These are phyloP conservation scores for Strix uralensis DNA, from an alignment of 2,113 vertebrate genomes.

Conservation along the genomic window DNA sequence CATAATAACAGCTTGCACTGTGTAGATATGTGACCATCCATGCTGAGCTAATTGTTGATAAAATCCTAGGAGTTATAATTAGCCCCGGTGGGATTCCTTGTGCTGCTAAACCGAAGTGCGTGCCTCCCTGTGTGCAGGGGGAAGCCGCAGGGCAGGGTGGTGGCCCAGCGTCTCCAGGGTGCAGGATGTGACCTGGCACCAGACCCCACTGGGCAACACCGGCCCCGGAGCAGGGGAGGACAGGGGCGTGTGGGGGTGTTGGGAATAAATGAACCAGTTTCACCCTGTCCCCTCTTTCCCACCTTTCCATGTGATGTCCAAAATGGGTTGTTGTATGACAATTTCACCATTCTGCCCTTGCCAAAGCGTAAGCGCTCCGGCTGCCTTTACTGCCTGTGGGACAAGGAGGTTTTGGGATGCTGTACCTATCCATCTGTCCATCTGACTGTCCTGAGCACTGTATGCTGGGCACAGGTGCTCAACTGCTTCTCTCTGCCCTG, in stretches of 20 bases:
- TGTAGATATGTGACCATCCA: slow-evolving; percentile 46
- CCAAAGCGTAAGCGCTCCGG: accelerated
- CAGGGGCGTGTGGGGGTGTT: accelerated
- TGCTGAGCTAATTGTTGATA: slow-evolving; percentile 63
- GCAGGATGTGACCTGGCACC: accelerated
- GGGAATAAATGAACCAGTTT: background rate
- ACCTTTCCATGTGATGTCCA: background rate
- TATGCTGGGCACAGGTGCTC: accelerated
- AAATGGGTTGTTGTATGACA: background rate
- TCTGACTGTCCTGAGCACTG: background rate
- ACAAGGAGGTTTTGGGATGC: background rate
- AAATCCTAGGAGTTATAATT: slow-evolving; percentile 62
- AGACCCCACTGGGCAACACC: accelerated
- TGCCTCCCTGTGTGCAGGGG: background rate
- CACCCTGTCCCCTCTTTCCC: background rate
- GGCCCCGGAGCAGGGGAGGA: background rate
- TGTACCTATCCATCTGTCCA: background rate
- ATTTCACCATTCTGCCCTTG: background rate
- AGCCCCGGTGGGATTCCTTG: background rate
- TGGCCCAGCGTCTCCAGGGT: background rate
- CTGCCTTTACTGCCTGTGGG: background rate
- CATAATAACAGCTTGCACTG: background rate
- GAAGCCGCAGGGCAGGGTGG: background rate
- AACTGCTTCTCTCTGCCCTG: background rate
- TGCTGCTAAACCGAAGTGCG: background rate